These are phyloP conservation scores for Amiota minor DNA, from an alignment of 2,888 invertebrate species.

Conservation along the genomic window DNA sequence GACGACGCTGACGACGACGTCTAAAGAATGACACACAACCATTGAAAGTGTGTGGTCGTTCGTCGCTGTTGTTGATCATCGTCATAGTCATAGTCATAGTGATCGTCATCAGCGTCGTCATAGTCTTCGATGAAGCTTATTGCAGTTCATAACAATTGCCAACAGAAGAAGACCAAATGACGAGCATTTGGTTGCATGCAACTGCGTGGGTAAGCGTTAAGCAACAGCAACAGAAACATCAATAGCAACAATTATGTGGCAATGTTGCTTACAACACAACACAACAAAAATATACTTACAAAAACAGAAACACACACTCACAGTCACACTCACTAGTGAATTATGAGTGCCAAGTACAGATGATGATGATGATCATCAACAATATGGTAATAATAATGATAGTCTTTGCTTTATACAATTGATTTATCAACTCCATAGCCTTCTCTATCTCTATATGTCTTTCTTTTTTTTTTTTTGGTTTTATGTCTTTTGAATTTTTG, in stretches of 20 bases:
- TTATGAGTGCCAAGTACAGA: slow-evolving; percentile 18
- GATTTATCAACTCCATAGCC: no score
- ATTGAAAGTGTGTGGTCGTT: slow-evolving; percentile 21
- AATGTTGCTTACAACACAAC: background rate
- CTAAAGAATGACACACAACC: background rate
- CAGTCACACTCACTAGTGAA: slow-evolving; percentile 9
- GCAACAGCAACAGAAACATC: background rate
- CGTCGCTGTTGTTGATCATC: no score
- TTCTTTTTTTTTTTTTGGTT: no score
- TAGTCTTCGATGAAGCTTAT: slow-evolving; percentile 2
- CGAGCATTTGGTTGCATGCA: background rate
- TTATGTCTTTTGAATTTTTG: no score
- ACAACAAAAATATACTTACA: background rate
- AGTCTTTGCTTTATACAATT: no score
- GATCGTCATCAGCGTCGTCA: background rate
- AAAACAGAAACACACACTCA: background rate
- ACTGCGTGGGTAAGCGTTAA: background rate
- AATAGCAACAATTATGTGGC: background rate
- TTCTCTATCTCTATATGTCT: no score
- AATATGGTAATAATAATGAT: no score
- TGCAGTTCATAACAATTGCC: no score
- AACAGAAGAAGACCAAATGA: background rate
- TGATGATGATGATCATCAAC: no score
- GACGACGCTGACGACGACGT: background rate
- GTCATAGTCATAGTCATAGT: background rate